Evolutionary conservation across 2,113 vertebrate genomes (phyloP), one percentile per base, ranked within the genome.

Genomic region (Melanerpes formicivorus): DNA sequence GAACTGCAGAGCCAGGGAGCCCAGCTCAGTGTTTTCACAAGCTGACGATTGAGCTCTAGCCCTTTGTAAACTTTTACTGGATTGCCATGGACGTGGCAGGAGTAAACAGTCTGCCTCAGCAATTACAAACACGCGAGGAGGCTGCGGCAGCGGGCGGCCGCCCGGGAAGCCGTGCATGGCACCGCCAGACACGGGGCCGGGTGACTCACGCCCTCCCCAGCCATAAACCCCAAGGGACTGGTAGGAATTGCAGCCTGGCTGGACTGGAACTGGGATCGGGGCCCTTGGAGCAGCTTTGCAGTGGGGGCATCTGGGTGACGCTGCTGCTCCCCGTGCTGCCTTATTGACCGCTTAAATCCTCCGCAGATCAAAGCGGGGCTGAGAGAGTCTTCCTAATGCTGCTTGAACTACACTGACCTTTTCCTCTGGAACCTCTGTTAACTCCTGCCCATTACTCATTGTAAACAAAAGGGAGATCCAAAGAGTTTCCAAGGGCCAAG

Each of bases 391-490:
- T 95, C 93, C 91, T 93, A 89, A 80, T 55, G 81, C 79, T 30
- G 85, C 92, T 82, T 85, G 81, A 92, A 90, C 92, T 75, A 78
- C 50, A 80, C 78, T 92, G 66, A 78, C 85, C 93, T 87, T 80
- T 81, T 70, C 89, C 85, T 90, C 90, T 87, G 80, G 84, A 88
- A 79, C 84, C 75, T 48, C 82, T 91, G 72, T 82, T 63, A 84
- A 80, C 79, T 91, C 90, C 87, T 80, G 62, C 84, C 80, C 87
- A 79, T 90, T 93, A 82, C 86, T 90, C 91, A 92, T 76, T 71
- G 93, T 90, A 96, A 96, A 96, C 95, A 96, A 95, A 96, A 90
- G 84, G 85, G 95, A 91, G 93, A 96, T 94, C 93, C 96, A 93
- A 96, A 93, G 94, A 50, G 32, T 94, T 95, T 92, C 81, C 95